phyloP scores from a whole-genome alignment of 2,888 invertebrate genomes.

The Rotaria sp. region DNA sequence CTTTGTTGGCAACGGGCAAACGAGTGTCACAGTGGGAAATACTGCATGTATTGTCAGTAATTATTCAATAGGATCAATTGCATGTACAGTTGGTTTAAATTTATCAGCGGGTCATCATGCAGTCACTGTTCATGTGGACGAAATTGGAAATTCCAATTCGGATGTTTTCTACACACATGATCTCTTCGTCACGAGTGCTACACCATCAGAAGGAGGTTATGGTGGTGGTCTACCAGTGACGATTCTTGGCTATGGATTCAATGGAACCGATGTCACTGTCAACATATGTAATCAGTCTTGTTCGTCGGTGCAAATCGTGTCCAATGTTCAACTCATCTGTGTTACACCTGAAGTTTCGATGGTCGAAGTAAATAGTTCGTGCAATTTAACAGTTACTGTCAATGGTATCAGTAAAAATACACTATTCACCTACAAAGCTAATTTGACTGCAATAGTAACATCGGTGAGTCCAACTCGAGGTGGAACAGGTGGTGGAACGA shows the following conservation, averaged over 20 bases:
- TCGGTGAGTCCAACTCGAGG: slow-evolving; percentile 21
- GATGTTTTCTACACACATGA: not conserved
- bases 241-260: slow-evolving; percentile 31
- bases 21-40: not conserved
- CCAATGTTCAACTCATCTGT: not conserved
- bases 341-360: not conserved
- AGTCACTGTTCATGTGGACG: not conserved
- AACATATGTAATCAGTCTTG: not conserved
- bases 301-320: not conserved
- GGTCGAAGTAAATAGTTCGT: not conserved
- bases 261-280: not conserved
- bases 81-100: not conserved
- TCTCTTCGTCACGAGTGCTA: not conserved
- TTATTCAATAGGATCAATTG: not conserved
- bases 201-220: not conserved
- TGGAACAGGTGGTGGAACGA: slow-evolving; percentile 40
- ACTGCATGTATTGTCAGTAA: not conserved
- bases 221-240: slow-evolving; percentile 25
- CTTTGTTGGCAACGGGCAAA: not conserved
- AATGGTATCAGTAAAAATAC: not conserved
- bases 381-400: not conserved
- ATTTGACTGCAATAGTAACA: slow-evolving; percentile 12
- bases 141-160: not conserved
- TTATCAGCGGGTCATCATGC: not conserved
- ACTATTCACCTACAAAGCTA: not conserved